A percentile compares a stretch with the other conserved stretches of the same genome.
These are phyloP conservation scores for Octomys mimax DNA, from an alignment of 2,797 vertebrate species.

Conservation along the genomic window DNA sequence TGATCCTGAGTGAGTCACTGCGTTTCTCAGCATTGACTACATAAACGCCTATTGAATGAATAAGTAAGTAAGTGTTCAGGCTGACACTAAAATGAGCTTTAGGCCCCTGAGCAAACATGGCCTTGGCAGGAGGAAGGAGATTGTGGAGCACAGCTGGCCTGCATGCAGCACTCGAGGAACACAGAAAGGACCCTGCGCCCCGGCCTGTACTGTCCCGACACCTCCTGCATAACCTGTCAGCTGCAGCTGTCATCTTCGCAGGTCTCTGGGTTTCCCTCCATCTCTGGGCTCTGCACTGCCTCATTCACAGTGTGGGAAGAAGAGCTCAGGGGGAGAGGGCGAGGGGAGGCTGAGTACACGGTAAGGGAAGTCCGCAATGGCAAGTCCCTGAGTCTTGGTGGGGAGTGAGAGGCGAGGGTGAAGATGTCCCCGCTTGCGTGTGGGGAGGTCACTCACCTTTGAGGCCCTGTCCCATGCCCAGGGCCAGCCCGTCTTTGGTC, in stretches of 20 bases:
- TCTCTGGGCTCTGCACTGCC: neutral
- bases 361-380: neutral
- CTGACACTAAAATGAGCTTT: slow-evolving; percentile 21
- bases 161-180: neutral
- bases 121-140: neutral
- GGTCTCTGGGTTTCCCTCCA: neutral
- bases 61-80: neutral
- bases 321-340: neutral
- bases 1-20: neutral
- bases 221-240: neutral
- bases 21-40: slow-evolving; percentile 27
- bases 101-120: neutral
- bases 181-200: neutral
- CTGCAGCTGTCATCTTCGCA: neutral
- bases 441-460: slow-evolving; percentile 89
- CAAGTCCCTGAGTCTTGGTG: neutral
- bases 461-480: slow-evolving; percentile 95
- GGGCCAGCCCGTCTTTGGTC: slow-evolving; percentile 97
- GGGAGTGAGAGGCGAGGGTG: fast-evolving
- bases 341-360: neutral
- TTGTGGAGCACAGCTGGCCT: neutral
- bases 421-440: neutral
- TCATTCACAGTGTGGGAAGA: neutral
- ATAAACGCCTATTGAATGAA: slow-evolving; percentile 48
- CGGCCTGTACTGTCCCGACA: neutral